Evolutionary conservation across 1,140 invertebrate species (phyloP), one percentile per base, ranked within the genome.

Genomic region (Ceratina japonica): DNA sequence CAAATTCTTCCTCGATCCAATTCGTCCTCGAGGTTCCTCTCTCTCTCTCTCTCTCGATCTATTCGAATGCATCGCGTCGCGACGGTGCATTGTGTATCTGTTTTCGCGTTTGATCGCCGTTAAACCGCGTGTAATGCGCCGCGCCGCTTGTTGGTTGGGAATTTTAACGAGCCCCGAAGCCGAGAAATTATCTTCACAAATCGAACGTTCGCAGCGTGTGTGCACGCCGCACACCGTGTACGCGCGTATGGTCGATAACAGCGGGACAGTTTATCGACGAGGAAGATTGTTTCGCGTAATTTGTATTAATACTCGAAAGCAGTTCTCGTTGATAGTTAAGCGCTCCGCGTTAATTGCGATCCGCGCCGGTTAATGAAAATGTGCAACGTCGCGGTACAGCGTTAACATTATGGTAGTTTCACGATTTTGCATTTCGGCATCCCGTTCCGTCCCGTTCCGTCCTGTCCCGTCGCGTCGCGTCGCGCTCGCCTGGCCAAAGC

Each of bases 281-380:
- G 1, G 69, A 44, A 72, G 37, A 78, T 78, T 78, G 69, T 72
- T 37, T 56, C 59, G 7, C 59, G 27, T 78, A 63, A 78, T 78
- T 78, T 72, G 75, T 64, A 64, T 78, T 72, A 72, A 78, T 78
- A 78, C 59, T 61, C 75, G 59, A 63, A 52, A 72, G 59, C 27
- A 16, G 37, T 44, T 31, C 69, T 72, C 75, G 59, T 78, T 78
- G 63, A 72, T 78, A 78, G 75, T 78, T 78, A 49, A 72, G 51
- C 75, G 71, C 49, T 44, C 0, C 27, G 49, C 49, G 27, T 72
- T 78, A 78, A 78, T 78, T 72, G 27, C 59, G 51, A 78, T 63
- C 59, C 68, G 51, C 13, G 24, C 58, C 68, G 59, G 75, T 78
- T 72, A 78, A 78, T 78, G 59, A 70, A 78, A 16, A 24, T 44